Evolutionary conservation across 2,888 invertebrate genomes (phyloP).

Genomic region (Noctua fimbriata): DNA sequence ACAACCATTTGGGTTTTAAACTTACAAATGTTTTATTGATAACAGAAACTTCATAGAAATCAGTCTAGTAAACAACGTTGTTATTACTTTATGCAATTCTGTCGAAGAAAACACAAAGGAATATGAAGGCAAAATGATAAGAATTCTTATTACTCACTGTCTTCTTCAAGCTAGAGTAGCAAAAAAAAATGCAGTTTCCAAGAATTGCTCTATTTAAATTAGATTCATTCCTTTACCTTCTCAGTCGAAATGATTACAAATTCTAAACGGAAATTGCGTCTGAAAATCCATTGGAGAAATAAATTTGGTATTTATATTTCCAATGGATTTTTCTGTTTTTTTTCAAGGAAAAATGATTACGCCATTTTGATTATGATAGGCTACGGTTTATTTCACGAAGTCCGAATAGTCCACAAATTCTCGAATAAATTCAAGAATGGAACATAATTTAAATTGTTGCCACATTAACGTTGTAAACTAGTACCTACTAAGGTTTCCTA

Average conservation of each 20-base stretch:
- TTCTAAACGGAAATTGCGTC: background rate
- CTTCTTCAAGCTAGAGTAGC: background rate
- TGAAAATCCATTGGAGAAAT: background rate
- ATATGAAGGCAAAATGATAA: background rate
- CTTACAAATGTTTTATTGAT: background rate
- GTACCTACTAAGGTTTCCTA: no score
- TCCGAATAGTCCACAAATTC: no score
- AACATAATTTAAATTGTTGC: no score
- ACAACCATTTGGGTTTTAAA: background rate
- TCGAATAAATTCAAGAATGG: no score
- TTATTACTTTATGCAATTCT: background rate
- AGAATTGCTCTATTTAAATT: background rate
- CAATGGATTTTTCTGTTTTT: no score
- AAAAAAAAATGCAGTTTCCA: slow-evolving; percentile 6
- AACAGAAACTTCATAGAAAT: background rate
- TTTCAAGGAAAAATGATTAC: background rate
- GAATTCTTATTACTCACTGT: background rate
- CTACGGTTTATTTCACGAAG: no score
- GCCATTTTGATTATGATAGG: background rate
- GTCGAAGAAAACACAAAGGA: background rate
- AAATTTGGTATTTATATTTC: no score
- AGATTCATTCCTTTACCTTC: background rate
- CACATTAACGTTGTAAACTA: no score
- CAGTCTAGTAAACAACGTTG: background rate
- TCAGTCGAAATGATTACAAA: slow-evolving; percentile 6